These are phyloP conservation scores for Corvus moneduloides DNA, from an alignment of 2,113 vertebrate genomes.

Conservation along the genomic window DNA sequence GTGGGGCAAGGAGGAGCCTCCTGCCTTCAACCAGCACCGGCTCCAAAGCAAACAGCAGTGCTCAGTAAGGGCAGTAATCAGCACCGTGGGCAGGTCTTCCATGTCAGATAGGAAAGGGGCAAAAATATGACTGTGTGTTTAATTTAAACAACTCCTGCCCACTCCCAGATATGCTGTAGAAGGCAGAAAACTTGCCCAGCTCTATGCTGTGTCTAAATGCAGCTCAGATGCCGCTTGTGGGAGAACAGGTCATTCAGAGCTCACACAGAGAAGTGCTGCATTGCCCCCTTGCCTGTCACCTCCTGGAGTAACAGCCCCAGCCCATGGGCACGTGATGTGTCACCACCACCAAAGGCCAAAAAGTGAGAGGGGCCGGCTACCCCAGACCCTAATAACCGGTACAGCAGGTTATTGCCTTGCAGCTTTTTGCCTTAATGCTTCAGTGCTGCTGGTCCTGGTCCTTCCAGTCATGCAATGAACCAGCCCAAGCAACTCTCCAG, in stretches of 20 bases:
- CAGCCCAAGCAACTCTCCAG: background rate
- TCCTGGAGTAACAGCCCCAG: background rate
- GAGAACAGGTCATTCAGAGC: background rate
- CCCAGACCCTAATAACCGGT: background rate
- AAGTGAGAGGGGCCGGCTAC: background rate
- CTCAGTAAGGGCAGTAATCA: background rate
- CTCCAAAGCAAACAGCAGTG: background rate
- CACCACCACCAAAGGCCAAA: background rate
- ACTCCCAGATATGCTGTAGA: background rate
- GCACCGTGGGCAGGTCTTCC: background rate
- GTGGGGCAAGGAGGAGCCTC: background rate
- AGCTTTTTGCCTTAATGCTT: background rate
- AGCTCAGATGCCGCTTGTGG: background rate
- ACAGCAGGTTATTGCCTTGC: conserved; percentile 4
- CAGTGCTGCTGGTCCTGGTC: background rate
- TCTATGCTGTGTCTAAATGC: background rate
- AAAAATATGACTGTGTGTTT: background rate
- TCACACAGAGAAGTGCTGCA: background rate
- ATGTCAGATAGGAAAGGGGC: background rate
- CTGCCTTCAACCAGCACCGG: background rate
- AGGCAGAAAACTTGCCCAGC: background rate
- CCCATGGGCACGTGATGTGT: background rate
- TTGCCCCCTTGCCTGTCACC: background rate
- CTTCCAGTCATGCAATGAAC: background rate
- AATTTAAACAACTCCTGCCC: background rate